Evolutionary conservation across 1,140 invertebrate species (phyloP).

Genomic region (Papilio machaon): DNA sequence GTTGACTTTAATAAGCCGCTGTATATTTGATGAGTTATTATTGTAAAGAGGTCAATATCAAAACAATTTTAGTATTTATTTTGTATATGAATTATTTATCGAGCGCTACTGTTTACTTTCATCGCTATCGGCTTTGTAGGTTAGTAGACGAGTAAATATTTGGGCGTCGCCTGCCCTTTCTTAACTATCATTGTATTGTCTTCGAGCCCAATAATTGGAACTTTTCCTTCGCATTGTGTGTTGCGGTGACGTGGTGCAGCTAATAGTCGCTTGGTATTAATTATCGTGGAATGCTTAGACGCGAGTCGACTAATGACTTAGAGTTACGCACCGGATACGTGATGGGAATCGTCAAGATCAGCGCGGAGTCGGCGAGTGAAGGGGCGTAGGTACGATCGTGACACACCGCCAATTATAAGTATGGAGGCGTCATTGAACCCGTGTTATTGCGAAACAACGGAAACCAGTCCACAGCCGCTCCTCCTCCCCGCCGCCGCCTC

Average conservation of each 20-base stretch:
- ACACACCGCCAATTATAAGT: conserved; percentile 77
- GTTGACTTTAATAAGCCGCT: conserved; percentile 23
- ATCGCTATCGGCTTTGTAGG: conserved; percentile 71
- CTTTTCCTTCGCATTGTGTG: not conserved
- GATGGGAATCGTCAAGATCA: conserved; percentile 49
- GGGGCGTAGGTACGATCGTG: conserved; percentile 68
- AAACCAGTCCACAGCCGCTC: conserved; percentile 73
- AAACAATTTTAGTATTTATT: conserved; percentile 71
- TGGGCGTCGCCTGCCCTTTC: conserved; percentile 51
- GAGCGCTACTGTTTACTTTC: conserved; percentile 72
- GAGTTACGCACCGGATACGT: conserved; percentile 38
- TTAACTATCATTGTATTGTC: conserved; percentile 49
- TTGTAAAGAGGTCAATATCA: conserved; percentile 72
- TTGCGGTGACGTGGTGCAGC: conserved; percentile 11
- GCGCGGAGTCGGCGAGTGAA: conserved; percentile 57
- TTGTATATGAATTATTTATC: conserved; percentile 76
- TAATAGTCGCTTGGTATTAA: conserved; percentile 13
- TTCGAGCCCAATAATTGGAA: conserved; percentile 23
- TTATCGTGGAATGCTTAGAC: conserved; percentile 34
- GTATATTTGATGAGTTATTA: conserved; percentile 44
- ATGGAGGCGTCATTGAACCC: conserved; percentile 78
- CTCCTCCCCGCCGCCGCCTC: conserved; percentile 41
- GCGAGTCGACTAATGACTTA: conserved; percentile 38
- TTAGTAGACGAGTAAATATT: conserved; percentile 68
- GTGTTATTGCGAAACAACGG: conserved; percentile 81